These are phyloP conservation scores for Acrobasis consociella DNA, from an alignment of 2,888 invertebrate species.

Conservation along the genomic window DNA sequence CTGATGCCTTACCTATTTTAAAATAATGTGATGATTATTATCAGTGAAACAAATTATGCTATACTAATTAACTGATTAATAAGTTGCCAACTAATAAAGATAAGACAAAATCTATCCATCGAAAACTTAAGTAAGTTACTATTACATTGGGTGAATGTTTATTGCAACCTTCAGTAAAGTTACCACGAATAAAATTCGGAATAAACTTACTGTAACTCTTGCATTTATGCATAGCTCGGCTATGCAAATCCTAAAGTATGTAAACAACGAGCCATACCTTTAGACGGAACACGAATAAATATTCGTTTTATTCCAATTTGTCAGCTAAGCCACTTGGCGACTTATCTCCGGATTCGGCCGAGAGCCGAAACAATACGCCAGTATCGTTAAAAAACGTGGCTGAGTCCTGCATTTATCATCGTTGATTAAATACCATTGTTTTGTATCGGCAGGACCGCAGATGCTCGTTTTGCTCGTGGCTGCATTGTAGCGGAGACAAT, in stretches of 20 bases:
- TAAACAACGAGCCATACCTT: constrained; percentile 38
- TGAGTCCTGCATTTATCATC: constrained; percentile 82
- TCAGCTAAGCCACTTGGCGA: constrained; percentile 81
- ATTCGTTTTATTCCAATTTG: constrained; percentile 83
- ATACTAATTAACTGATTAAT: too few species aligned
- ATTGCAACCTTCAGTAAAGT: not conserved
- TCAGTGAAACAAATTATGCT: not conserved
- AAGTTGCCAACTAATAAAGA: too few species aligned
- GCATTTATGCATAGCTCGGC: constrained; percentile 15
- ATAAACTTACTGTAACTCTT: constrained; percentile 4
- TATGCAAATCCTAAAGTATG: constrained; percentile 28
- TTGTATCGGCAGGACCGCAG: constrained; percentile 75
- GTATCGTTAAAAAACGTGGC: constrained; percentile 81
- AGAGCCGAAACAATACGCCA: constrained; percentile 81
- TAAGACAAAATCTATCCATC: too few species aligned
- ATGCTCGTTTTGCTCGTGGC: constrained; percentile 72
- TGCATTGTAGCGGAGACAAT: constrained; percentile 81
- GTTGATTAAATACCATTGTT: constrained; percentile 83
- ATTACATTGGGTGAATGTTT: not conserved
- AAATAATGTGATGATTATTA: not conserved
- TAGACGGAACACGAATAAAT: constrained; percentile 75
- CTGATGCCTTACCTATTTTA: too few species aligned
- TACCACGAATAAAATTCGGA: not conserved
- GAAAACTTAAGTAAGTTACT: not conserved
- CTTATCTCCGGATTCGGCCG: constrained; percentile 79